phyloP scores from a whole-genome alignment of 2,888 invertebrate species.

The Hemithea aestivaria region DNA sequence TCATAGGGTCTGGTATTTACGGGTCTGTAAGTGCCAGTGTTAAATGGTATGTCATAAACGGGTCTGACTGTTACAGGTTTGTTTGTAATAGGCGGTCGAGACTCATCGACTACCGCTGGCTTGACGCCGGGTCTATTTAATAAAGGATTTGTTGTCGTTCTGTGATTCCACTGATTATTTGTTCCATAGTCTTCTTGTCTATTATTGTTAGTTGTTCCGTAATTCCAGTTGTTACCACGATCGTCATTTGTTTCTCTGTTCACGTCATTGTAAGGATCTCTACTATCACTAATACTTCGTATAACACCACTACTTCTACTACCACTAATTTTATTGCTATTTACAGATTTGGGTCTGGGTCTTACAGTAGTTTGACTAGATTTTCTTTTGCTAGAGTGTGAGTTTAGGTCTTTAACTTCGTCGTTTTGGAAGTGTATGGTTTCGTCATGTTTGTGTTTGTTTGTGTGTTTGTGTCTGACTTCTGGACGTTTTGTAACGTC shows the following conservation, averaged over 20 bases:
- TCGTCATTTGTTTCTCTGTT: constrained; percentile 1
- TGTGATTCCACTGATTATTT: constrained; percentile 3
- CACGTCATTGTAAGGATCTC: background rate
- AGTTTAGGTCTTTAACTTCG: constrained; percentile 28
- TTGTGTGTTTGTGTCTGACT: constrained; percentile 18
- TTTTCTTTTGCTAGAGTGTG: constrained; percentile 7
- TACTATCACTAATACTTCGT: constrained; percentile 10
- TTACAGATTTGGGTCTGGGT: constrained; percentile 1
- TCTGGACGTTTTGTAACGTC: constrained; percentile 21
- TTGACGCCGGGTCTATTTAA: constrained; percentile 49
- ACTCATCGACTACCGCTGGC: constrained; percentile 43
- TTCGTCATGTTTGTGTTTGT: constrained; percentile 21
- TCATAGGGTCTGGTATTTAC: constrained; percentile 13
- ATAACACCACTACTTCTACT: constrained; percentile 15
- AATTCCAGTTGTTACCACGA: background rate
- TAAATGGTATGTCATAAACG: constrained; percentile 22
- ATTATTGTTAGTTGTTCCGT: constrained; percentile 1
- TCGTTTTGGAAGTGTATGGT: constrained; percentile 25
- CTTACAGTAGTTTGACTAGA: constrained; percentile 3
- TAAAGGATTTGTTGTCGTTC: constrained; percentile 24
- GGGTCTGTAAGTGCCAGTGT: constrained; percentile 22
- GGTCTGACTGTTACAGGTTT: constrained; percentile 35
- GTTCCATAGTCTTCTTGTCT: constrained; percentile 5
- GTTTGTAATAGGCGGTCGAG: constrained; percentile 60
- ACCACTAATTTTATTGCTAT: constrained; percentile 10